Conservation (phyloP, 2,797 vertebrate genomes). For the Nyctalus aviator region DNA sequence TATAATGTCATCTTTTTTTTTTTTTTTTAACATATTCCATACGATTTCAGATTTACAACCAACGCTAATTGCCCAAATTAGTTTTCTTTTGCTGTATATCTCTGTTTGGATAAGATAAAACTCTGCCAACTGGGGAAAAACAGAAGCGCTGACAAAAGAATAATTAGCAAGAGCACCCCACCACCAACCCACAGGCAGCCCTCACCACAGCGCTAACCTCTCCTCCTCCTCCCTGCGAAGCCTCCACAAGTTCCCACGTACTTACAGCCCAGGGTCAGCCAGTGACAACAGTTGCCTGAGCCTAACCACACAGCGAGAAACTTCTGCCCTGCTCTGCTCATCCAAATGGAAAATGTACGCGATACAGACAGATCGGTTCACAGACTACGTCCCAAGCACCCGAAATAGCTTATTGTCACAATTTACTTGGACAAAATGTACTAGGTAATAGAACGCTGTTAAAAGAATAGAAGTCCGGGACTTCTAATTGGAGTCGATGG, state of each 20-base stretch:
- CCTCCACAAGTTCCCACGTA: slow-evolving; percentile 87
- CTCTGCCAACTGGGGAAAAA: slow-evolving; percentile 53
- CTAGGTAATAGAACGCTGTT: slow-evolving; percentile 79
- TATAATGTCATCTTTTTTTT: background rate
- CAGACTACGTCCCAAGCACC: slow-evolving; percentile 80
- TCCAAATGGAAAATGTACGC: slow-evolving; percentile 86
- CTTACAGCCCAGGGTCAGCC: slow-evolving; percentile 87
- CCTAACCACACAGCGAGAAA: slow-evolving; percentile 82
- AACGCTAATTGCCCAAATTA: background rate
- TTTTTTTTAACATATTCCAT: background rate
- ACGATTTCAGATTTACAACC: background rate
- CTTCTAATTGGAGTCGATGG: slow-evolving; percentile 56
- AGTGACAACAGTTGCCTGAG: slow-evolving; percentile 85
- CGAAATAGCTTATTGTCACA: slow-evolving; percentile 85
- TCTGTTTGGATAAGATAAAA: slow-evolving; percentile 63
- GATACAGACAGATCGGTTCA: slow-evolving; percentile 82
- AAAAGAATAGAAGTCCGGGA: slow-evolving; percentile 76
- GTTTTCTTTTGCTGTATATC: slow-evolving; percentile 18
- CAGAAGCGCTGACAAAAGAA: slow-evolving; percentile 51
- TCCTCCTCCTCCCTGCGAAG: slow-evolving; percentile 70
- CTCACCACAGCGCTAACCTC: slow-evolving; percentile 63
- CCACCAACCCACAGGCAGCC: slow-evolving; percentile 74
- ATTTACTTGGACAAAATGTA: slow-evolving; percentile 86
- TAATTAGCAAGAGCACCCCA: slow-evolving; percentile 75
- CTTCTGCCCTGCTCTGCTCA: slow-evolving; percentile 78